Percentiles rank a stretch among this genome's conserved stretches.
Conservation (phyloP, 64 coral and sea anemone genomes). For the Hydrozoanthus tunicans region DNA sequence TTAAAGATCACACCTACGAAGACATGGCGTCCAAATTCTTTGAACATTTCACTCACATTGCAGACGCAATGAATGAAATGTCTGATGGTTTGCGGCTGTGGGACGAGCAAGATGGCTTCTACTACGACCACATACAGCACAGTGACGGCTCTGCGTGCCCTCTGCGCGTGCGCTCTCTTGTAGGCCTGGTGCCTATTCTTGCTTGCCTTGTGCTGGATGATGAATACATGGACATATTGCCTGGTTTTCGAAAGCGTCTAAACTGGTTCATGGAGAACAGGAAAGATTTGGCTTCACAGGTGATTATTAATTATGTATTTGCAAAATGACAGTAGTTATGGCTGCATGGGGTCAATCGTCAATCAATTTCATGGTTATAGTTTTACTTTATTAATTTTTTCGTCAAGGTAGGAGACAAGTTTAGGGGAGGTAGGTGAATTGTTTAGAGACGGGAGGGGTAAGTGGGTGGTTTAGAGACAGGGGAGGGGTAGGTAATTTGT, state of each 20-base stretch:
- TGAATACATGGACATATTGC: conserved; percentile 81
- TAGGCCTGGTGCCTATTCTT: conserved; percentile 85
- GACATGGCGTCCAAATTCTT: conserved; percentile 99
- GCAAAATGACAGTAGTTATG: no score
- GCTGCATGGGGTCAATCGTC: no score
- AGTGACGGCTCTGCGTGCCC: conserved; percentile 20
- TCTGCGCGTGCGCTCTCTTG: conserved; percentile 81
- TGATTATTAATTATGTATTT: not conserved
- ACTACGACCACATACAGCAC: conserved; percentile 86
- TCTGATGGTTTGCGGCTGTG: conserved; percentile 87
- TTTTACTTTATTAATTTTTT: no score
- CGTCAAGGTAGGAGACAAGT: no score
- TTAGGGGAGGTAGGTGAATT: no score
- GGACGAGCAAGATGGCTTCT: conserved; percentile 90
- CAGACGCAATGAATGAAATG: conserved; percentile 95
- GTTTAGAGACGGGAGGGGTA: no score
- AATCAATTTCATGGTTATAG: no score
- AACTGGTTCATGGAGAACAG: conserved; percentile 82
- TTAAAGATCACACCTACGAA: conserved; percentile 75
- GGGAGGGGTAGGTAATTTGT: no score
- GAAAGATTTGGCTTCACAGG: conserved; percentile 85
- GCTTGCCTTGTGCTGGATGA: conserved; percentile 82
- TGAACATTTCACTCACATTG: conserved; percentile 94
- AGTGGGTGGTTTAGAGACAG: no score
- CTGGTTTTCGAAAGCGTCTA: conserved; percentile 88